Conservation (phyloP, 2,888 invertebrate genomes). For the Noctua comes region DNA sequence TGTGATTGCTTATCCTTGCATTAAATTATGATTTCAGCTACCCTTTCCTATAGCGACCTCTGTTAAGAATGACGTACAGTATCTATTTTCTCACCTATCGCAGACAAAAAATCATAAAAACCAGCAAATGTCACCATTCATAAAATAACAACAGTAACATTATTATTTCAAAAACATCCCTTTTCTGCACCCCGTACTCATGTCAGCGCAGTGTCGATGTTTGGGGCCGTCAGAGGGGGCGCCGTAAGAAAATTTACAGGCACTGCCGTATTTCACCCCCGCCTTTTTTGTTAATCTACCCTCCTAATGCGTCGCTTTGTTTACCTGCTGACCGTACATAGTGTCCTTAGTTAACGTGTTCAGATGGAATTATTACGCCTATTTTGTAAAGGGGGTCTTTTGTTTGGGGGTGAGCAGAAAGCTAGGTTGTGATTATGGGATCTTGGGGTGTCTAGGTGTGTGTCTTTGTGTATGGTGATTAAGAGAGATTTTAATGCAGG, state of each 20-base stretch:
- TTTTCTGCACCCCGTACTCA: slow-evolving; percentile 78
- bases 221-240: slow-evolving; percentile 84
- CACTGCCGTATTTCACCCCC: slow-evolving; percentile 88
- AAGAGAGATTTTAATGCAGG: slow-evolving; percentile 2
- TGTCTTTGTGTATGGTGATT: slow-evolving; percentile 8
- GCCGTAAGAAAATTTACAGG: slow-evolving; percentile 90
- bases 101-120: background rate
- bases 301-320: slow-evolving; percentile 89
- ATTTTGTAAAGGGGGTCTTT: slow-evolving; percentile 34
- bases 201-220: slow-evolving; percentile 88
- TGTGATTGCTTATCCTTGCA: background rate
- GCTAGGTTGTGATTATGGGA: slow-evolving; percentile 36
- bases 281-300: slow-evolving; percentile 89
- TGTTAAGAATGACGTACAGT: background rate
- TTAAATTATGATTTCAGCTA: background rate
- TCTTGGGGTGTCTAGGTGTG: slow-evolving; percentile 15
- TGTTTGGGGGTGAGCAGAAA: slow-evolving; percentile 49
- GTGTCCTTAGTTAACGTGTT: slow-evolving; percentile 72
- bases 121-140: background rate
- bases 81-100: background rate
- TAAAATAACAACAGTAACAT: slow-evolving; percentile 7
- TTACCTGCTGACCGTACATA: slow-evolving; percentile 88
- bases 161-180: background rate
- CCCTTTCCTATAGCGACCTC: background rate
- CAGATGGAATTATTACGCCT: slow-evolving; percentile 65